Conservation (phyloP, 2,797 vertebrate genomes). For the Triplophysa yarkandensis region DNA sequence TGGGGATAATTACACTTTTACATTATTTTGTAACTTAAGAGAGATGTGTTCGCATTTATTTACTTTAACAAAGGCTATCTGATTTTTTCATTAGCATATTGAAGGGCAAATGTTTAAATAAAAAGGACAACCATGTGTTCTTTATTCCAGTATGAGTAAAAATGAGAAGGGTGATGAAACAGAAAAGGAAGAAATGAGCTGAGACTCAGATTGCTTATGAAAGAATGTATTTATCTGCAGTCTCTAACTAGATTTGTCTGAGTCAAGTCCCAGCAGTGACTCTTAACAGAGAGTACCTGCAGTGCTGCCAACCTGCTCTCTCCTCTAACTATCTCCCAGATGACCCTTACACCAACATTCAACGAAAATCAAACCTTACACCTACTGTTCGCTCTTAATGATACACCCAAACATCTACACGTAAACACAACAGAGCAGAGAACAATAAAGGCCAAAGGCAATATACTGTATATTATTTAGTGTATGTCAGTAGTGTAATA, state of each 20-base stretch:
- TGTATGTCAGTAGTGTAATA: slow-evolving; percentile 34
- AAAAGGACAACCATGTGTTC: slow-evolving; percentile 34
- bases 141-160: slow-evolving; percentile 19
- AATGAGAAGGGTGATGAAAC: slow-evolving; percentile 29
- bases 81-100: slow-evolving; percentile 23
- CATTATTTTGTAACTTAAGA: slow-evolving; percentile 1
- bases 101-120: slow-evolving; percentile 28
- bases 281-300: slow-evolving; percentile 91
- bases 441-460: slow-evolving; percentile 52
- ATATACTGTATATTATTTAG: slow-evolving; percentile 11
- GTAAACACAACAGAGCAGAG: background rate
- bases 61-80: background rate
- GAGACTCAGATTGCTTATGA: slow-evolving; percentile 83
- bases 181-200: background rate
- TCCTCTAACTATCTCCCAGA: slow-evolving; percentile 49
- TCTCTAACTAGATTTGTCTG: slow-evolving; percentile 80
- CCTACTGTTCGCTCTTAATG: slow-evolving; percentile 89
- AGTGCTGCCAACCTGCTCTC: slow-evolving; percentile 91
- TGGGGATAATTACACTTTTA: slow-evolving; percentile 45
- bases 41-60: slow-evolving; percentile 1
- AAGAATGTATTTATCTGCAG: slow-evolving; percentile 89
- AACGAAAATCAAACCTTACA: slow-evolving; percentile 73
- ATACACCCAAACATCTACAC: slow-evolving; percentile 62
- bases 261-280: slow-evolving; percentile 91
- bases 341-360: slow-evolving; percentile 83